Evolutionary conservation across 2,888 invertebrate genomes (phyloP), one percentile per base, ranked within the genome.

Genomic region (Conomelus anceps): DNA sequence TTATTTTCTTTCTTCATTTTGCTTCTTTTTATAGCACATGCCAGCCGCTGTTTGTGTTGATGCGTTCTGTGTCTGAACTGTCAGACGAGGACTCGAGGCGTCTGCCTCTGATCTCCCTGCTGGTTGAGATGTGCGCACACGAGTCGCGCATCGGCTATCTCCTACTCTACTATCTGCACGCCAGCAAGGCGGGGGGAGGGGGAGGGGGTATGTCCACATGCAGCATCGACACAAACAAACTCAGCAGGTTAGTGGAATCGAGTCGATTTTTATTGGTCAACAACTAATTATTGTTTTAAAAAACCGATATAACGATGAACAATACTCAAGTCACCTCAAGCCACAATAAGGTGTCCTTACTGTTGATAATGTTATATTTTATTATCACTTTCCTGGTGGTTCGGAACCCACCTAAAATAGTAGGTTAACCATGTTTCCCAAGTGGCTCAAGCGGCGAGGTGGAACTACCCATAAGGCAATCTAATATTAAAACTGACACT

Each of bases 21-120:
- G n/a, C n/a, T n/a, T n/a, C n/a, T n/a, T n/a, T n/a, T n/a, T n/a
- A 97, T 92, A 97, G 97, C 92, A 96, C 97, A 92, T 96, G 96
- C 92, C 95, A 96, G 41, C 98, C 98, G 89, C 93, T 99, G 91
- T 99, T 98, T 93, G 96, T 98, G 22, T 95, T 99, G 94, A 97
- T 98, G 93, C 95, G 97, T 92, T 97, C 96, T 93, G 94, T 98
- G 89, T 96, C 96, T 92, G 96, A 96, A 92, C 94, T 95, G 90
- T 95, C 95, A 90, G 95, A 96, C 93, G 95, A 98, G 93, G 96
- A 97, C 93, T 94, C 96, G 92, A 95, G 95, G 90, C 95, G 97
- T 91, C 97, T 97, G 93, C 96, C 97, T 34, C 94, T 98, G 91
- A 94, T 98, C 91, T 95, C 96, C 91, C 94, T 99, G 87, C 94